Base-by-base conservation (phyloP, 2,113 vertebrate species). In the Myiopsitta monachus region DNA sequence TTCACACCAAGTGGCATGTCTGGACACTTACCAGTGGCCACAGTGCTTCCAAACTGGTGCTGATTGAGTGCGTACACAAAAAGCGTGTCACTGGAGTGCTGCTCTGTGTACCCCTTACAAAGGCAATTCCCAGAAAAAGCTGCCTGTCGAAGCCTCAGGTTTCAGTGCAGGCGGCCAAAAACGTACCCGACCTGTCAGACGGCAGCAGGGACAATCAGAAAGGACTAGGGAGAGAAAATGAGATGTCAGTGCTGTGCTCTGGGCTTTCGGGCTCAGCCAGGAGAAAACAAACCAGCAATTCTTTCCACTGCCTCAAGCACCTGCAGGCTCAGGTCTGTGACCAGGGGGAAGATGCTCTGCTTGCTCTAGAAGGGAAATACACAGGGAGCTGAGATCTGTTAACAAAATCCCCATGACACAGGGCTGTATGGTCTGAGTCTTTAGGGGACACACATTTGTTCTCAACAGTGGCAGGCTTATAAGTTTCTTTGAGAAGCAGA, bases 341-440 rank as follows among this genome's bases (percentile, higher is more conserved):
- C 9, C 9, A 31, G 10, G 4, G 46, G 11, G 12, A 77, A 33
- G 57, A 80, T 39, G 4, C 26, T 61, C 22, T 49, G 57, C 46
- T 63, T 51, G 18, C 6, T 66, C n/a, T 43, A 26, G 44, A 61
- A 57, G 13, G 41, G 54, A 72, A 67, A 36, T 0, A 3, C 2
- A 21, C 10, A 5, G 12, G 19, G 28, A 82, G 30, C 11, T 0
- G 8, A 54, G 27, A 49, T 31, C 47, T 23, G 1, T 11, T 54
- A 16, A 33, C 31, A 70, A 77, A 83, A 46, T 2, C 39, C 15
- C 31, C 69, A 64, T 61, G 70, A 51, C 46, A 54, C 9, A 19
- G 16, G 44, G 49, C 11, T 33, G 8, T 14, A 22, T 0, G 0
- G 11, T 22, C 47, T 1, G 6, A 63, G 55, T 10, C 38, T 68